These are phyloP conservation scores for Oceanodroma leucorhoa DNA, from an alignment of 2,797 vertebrate genomes.

Conservation along the genomic window DNA sequence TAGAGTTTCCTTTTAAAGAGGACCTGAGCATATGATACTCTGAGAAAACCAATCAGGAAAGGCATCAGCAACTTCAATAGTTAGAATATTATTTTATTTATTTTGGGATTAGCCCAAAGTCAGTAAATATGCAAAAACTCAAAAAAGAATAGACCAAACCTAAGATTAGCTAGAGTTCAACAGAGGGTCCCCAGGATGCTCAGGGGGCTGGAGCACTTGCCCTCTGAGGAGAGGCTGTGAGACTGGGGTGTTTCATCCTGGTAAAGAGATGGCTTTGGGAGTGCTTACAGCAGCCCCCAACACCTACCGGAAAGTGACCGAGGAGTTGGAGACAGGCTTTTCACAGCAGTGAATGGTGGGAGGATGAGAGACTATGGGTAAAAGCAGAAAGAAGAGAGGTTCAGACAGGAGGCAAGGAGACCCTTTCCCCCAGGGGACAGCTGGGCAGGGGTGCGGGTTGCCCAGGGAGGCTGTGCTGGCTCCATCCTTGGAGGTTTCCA, in stretches of 20 bases:
- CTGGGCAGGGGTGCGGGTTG: background rate
- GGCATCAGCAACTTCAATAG: background rate
- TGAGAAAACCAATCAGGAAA: slow-evolving; percentile 25
- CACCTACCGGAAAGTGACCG: accelerated
- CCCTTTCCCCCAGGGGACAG: accelerated
- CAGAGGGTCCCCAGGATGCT: background rate
- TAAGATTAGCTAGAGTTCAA: background rate
- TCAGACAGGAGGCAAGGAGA: background rate
- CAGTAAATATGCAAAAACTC: background rate
- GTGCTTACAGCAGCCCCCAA: background rate
- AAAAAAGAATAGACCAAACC: background rate
- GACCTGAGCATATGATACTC: slow-evolving; percentile 12
- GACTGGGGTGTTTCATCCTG: background rate
- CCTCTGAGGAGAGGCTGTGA: background rate
- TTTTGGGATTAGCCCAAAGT: background rate
- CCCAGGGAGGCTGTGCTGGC: background rate
- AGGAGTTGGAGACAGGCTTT: background rate
- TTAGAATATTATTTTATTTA: background rate
- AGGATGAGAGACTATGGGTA: background rate
- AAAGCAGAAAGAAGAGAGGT: background rate
- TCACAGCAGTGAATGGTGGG: too few species aligned
- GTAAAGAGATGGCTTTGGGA: background rate
- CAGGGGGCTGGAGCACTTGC: background rate
- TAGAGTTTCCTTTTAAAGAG: slow-evolving; percentile 60
- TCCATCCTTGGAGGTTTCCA: background rate